Base-by-base conservation (phyloP, 2,113 vertebrate species). In the Salvelinus namaycush region DNA sequence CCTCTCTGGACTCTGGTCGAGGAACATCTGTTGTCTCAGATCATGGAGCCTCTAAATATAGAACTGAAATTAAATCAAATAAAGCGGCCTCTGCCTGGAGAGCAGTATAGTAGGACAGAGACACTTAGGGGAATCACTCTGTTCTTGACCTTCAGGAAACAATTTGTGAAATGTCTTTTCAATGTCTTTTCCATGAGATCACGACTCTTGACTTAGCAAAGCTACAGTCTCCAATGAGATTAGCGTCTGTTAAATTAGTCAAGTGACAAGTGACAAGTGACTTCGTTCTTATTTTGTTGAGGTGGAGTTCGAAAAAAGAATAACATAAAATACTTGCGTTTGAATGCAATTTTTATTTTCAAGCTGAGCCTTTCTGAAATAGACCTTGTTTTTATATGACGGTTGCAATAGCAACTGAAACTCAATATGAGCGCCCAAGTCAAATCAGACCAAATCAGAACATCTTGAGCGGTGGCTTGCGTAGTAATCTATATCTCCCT, bases 21-120 rank as follows among this genome's bases (percentile, higher is more conserved):
- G 83, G 83, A 94, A 89, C 92, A 93, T 94, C 90, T 95, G 90
- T 92, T 84, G 1, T 92, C 91, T 83, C 80, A 89, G 84, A 93
- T 95, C 90, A 94, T 79, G 87, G 85, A 86, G 79, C 44, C 14
- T 83, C 92, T 95, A 93, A 94, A 94, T 93, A 93, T 94, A 93
- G 93, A 94, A 79, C 74, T 89, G 88, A 92, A 87, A 90, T 93
- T 76, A 88, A 93, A 85, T 89, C 68, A 90, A 86, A 92, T 91
- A 87, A 86, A 89, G 86, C 82, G 68, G n/a, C 78, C 82, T 83
- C 83, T 73, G 74, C 79, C 68, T 83, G 76, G 57, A 66, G 12
- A 3, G 81, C 83, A 80, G 89, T 82, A 67, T 85, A 83, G 85
- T 81, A 83, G 81, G 87, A 84, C 82, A 83, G 79, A 81, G 74